A percentile compares a stretch with the other conserved stretches of the same genome.
These are phyloP conservation scores for Hucho hucho DNA, from an alignment of 2,113 vertebrate species.

Conservation along the genomic window DNA sequence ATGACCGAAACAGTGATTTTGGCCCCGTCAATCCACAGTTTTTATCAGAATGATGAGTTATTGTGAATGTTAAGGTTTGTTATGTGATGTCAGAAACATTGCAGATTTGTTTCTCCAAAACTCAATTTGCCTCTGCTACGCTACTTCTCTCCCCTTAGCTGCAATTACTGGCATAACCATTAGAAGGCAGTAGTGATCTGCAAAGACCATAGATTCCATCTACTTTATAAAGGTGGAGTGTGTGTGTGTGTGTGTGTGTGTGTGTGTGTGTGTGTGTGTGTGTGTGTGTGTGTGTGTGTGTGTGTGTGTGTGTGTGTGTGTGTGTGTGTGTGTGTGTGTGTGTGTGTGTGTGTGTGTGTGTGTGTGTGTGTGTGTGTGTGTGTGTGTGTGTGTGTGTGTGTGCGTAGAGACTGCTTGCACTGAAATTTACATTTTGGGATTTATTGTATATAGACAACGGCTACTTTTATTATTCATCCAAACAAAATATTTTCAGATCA, in stretches of 20 bases:
- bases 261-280: constrained; percentile 21
- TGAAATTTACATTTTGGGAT: neutral
- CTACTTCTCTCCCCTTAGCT: neutral
- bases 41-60: neutral
- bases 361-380: constrained; percentile 33
- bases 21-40: too few species aligned
- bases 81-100: neutral
- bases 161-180: constrained; percentile 65
- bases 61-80: neutral
- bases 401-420: constrained; percentile 7
- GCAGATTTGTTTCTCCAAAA: neutral
- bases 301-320: constrained; percentile 9
- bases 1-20: too few species aligned
- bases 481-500: neutral
- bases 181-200: constrained; percentile 88
- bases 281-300: neutral
- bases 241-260: constrained; percentile 23
- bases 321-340: constrained; percentile 36
- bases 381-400: constrained; percentile 21
- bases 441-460: neutral
- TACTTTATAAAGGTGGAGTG: neutral
- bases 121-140: too few species aligned
- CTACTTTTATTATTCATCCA: neutral
- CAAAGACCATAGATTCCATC: constrained; percentile 23
- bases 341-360: neutral